These are phyloP conservation scores for Anthoscopus minutus DNA, from an alignment of 2,113 vertebrate genomes.

Conservation along the genomic window DNA sequence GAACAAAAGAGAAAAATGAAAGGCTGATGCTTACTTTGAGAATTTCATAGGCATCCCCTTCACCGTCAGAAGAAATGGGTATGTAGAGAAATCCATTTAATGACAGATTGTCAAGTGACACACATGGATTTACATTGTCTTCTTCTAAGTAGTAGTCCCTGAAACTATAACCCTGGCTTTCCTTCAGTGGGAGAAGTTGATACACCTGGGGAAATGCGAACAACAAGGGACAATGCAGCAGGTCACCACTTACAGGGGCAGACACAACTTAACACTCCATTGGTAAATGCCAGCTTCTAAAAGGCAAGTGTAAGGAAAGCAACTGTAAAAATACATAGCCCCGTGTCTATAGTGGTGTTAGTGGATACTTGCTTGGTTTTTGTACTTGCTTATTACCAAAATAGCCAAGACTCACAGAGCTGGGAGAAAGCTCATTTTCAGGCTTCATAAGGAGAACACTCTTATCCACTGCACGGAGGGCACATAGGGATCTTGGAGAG, in stretches of 20 bases:
- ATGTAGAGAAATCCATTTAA: conserved; percentile 51
- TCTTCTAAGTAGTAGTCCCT: not conserved
- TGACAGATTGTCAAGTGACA: not conserved
- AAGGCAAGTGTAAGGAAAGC: not conserved
- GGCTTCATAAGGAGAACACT: conserved; percentile 81
- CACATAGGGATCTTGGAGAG: conserved; percentile 79
- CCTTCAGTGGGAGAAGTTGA: conserved; percentile 55
- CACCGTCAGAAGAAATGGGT: not conserved
- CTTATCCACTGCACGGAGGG: conserved; percentile 79
- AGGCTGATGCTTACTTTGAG: conserved; percentile 49
- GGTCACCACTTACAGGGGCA: not conserved
- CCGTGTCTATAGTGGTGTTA: not conserved
- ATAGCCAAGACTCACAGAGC: conserved; percentile 46
- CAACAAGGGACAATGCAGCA: not conserved
- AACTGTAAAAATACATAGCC: not conserved
- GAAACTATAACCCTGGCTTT: conserved; percentile 34
- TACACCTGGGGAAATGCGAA: conserved; percentile 55
- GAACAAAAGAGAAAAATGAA: not conserved
- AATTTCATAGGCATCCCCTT: conserved; percentile 61
- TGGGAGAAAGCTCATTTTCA: conserved; percentile 69
- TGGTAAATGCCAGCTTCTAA: not conserved
- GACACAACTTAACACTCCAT: not conserved
- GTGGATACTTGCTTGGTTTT: not conserved
- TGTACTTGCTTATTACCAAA: not conserved
- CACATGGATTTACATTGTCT: not conserved